Base-by-base conservation (phyloP, 2,888 invertebrate genomes). In the Clanis bilineata region DNA sequence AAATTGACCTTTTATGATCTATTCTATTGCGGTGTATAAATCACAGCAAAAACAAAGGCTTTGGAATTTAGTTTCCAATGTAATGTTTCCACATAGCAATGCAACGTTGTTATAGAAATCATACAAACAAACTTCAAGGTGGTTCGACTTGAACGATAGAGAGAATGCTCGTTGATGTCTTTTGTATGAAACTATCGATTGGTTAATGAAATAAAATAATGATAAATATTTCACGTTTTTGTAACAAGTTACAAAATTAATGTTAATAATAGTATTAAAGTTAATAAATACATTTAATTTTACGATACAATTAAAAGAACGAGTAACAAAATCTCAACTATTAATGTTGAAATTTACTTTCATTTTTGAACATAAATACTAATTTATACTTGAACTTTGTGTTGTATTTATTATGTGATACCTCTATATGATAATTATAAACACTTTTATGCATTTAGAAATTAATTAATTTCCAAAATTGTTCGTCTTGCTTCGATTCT, bases 151-250 rank as follows among this genome's bases (percentile, higher is more conserved):
- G n/a, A 51, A 51, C 9, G 51, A 3, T 18, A 1, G 28, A 25
- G n/a, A 57, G 44, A 10, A 41, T 56, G 61, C 72, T 64, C 82
- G 82, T 82, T 80, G 73, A 82, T 76, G 76, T 82, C 82, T 82
- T 80, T 79, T 76, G 61, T 77, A 77, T 70, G 77, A 56, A 67
- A 68, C 68, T 70, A 56, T 51, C 38, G 28, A 41, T 56, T 41
- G 15, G 39, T 9, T 22, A 10, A 23, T 15, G 47, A 5, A 25
- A 12, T 28, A 7, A n/a, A n/a, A 23, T 10, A 9, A 22, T 22
- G 12, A 21, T 22, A 28, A 18, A 28, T 47, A 28, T 28, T 47
- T 39, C 15, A 15, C n/a, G 32, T 32, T 3, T 3, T 3, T 28
- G 3, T 28, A 18, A 6, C 15, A 51, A 6, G 28, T 15, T n/a